phyloP scores from a whole-genome alignment of 2,888 invertebrate species.

The Ennomos fuscantarius region DNA sequence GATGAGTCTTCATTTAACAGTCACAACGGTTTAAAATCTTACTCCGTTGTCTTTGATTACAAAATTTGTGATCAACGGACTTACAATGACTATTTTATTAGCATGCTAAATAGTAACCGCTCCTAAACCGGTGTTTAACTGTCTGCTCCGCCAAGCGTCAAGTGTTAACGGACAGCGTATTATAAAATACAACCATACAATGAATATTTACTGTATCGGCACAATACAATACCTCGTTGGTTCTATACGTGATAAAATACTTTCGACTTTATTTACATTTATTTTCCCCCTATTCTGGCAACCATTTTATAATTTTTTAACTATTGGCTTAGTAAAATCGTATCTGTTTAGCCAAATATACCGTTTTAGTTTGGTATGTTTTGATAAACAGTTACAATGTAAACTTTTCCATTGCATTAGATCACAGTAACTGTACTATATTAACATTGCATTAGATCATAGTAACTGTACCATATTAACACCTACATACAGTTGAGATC shows the following conservation, averaged over 20 bases:
- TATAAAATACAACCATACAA: constrained; percentile 30
- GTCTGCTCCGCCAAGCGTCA: constrained; percentile 65
- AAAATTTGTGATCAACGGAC: constrained; percentile 22
- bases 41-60: no score
- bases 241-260: no score
- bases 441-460: constrained; percentile 29
- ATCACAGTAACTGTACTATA: constrained; percentile 42
- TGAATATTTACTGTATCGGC: constrained; percentile 12
- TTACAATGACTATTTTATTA: constrained; percentile 47
- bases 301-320: no score
- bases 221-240: neutral
- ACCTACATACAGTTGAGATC: constrained; percentile 45
- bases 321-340: no score
- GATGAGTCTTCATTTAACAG: constrained; percentile 5
- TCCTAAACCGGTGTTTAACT: constrained; percentile 67
- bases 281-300: neutral
- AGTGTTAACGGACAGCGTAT: constrained; percentile 57
- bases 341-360: neutral
- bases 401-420: constrained; percentile 36
- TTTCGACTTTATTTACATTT: constrained; percentile 1
- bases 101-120: constrained; percentile 52
- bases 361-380: neutral
- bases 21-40: constrained; percentile 2
- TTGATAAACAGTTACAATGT: constrained; percentile 38
- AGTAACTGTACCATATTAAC: constrained; percentile 53